phyloP scores from a whole-genome alignment of 2,888 invertebrate genomes.

The Atethmia centrago region DNA sequence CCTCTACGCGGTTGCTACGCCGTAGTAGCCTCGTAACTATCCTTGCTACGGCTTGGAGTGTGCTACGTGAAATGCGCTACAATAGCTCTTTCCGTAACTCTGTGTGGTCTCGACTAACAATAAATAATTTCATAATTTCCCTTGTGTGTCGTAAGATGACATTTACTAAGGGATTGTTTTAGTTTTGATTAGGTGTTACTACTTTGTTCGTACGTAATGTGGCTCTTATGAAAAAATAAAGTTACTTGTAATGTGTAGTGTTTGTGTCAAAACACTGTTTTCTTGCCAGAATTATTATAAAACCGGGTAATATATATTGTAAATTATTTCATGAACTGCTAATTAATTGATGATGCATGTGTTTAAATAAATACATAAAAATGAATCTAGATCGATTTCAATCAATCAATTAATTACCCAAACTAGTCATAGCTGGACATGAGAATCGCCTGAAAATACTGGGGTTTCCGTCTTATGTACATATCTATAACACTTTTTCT shows the following conservation, averaged over 20 bases:
- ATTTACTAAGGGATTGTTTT: constrained; percentile 45
- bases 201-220: constrained; percentile 38
- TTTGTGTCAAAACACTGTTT: neutral
- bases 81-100: constrained; percentile 59
- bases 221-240: neutral
- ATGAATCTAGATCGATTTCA: neutral
- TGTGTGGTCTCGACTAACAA: constrained; percentile 50
- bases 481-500: neutral
- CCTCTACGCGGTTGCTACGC: constrained; percentile 56
- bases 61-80: constrained; percentile 59
- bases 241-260: neutral
- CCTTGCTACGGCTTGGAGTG: constrained; percentile 62
- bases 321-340: too few species aligned
- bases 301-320: too few species aligned
- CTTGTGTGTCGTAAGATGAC: constrained; percentile 52
- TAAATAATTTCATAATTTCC: constrained; percentile 64
- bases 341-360: too few species aligned
- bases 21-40: constrained; percentile 58
- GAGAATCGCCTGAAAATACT: neutral
- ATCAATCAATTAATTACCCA: neutral
- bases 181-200: constrained; percentile 40
- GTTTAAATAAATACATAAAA: too few species aligned
- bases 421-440: too few species aligned
- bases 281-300: neutral
- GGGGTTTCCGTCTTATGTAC: neutral